Conservation (phyloP, 2,797 vertebrate genomes). For the Anguilla marmorata region DNA sequence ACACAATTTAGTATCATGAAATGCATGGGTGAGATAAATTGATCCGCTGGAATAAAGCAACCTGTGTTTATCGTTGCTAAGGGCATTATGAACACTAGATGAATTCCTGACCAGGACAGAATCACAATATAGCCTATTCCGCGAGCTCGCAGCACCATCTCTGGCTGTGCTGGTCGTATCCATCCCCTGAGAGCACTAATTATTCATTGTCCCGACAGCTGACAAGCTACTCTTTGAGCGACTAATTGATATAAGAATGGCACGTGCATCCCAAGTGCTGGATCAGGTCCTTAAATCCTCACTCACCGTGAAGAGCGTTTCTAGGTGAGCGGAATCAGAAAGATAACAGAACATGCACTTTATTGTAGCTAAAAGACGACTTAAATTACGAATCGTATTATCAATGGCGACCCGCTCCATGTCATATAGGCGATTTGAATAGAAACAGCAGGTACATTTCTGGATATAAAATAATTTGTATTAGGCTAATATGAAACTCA, state of each 20-base stretch:
- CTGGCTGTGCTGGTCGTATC: not conserved
- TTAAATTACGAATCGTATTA: not conserved
- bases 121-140: conserved; percentile 21
- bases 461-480: not conserved
- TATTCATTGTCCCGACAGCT: conserved; percentile 37
- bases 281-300: not conserved
- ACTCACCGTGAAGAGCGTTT: not conserved
- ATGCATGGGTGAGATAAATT: not conserved
- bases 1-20: not conserved
- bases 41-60: not conserved
- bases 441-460: not conserved
- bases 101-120: not conserved
- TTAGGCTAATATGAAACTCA: no score
- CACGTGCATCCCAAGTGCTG: conserved; percentile 7
- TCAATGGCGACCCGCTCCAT: not conserved
- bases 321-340: not conserved
- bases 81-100: not conserved
- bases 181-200: conserved; percentile 23
- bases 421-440: not conserved
- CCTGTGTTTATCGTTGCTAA: not conserved
- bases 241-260: conserved; percentile 37
- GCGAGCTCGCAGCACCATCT: conserved; percentile 23
- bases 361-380: not conserved
- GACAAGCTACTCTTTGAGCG: conserved; percentile 34
- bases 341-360: not conserved